Evolutionary conservation across 1,140 invertebrate genomes (phyloP).

Genomic region (Ceratosolen fusciceps): DNA sequence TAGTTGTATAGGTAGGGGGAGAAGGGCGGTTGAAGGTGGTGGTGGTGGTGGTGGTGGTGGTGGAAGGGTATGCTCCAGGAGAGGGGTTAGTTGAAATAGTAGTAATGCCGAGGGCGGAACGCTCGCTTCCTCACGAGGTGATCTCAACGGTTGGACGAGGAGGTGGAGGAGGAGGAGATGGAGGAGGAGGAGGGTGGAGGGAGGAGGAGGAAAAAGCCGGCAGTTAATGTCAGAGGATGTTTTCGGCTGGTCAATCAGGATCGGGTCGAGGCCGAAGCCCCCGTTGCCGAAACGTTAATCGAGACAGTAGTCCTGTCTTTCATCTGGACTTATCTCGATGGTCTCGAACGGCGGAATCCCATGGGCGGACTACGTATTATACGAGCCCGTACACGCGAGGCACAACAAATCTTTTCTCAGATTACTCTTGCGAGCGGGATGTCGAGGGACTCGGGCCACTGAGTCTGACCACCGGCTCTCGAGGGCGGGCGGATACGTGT

Average conservation of each 20-base stretch:
- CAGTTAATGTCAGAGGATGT: neutral
- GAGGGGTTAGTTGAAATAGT: too few relatives aligned
- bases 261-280: neutral
- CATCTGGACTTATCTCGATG: neutral
- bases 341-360: neutral
- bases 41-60: too few relatives aligned
- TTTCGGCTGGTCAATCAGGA: neutral
- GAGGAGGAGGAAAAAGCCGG: neutral
- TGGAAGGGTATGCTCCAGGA: too few relatives aligned
- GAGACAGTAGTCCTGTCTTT: neutral
- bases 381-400: conserved; percentile 35
- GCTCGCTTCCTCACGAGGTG: too few relatives aligned
- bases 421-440: conserved; percentile 44
- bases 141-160: too few relatives aligned
- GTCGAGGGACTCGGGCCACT: neutral
- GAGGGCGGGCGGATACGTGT: too few relatives aligned
- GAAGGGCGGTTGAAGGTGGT: too few relatives aligned
- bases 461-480: too few relatives aligned
- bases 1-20: too few relatives aligned
- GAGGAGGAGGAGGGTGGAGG: too few relatives aligned
- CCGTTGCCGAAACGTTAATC: neutral
- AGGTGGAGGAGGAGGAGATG: too few relatives aligned
- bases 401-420: conserved; percentile 53
- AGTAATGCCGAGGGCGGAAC: too few relatives aligned
- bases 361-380: conserved; percentile 9